These are phyloP conservation scores for Cerastoderma edule DNA, from an alignment of 2,888 invertebrate genomes.

Conservation along the genomic window DNA sequence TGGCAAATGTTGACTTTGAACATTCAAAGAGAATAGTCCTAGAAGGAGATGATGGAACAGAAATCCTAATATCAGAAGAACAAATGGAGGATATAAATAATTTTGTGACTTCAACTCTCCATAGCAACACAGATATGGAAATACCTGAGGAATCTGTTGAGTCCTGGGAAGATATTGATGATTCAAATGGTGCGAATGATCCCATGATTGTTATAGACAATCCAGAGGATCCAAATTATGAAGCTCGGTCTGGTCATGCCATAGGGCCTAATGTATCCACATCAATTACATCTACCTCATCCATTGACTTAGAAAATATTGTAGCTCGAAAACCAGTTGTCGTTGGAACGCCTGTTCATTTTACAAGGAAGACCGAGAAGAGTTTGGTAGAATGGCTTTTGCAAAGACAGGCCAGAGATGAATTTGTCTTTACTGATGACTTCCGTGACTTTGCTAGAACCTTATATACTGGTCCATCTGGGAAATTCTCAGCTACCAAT, in stretches of 20 bases:
- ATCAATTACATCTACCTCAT: background rate
- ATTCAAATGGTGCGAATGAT: slow-evolving; percentile 9
- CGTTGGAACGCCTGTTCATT: slow-evolving; percentile 51
- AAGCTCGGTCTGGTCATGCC: slow-evolving; percentile 7
- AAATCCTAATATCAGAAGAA: slow-evolving; percentile 44
- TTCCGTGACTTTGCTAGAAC: slow-evolving; percentile 54
- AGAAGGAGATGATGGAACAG: slow-evolving; percentile 40
- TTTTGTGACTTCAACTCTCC: slow-evolving; percentile 15
- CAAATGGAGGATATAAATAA: slow-evolving; percentile 34
- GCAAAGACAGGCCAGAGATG: slow-evolving; percentile 47
- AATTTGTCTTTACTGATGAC: slow-evolving; percentile 60
- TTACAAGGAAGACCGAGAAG: slow-evolving; percentile 53
- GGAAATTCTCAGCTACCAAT: slow-evolving; percentile 59
- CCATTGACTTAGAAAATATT: slow-evolving; percentile 36
- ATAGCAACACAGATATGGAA: background rate
- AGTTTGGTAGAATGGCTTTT: slow-evolving; percentile 53
- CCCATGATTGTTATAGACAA: slow-evolving; percentile 54
- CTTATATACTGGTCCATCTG: slow-evolving; percentile 46
- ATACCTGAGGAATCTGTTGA: background rate
- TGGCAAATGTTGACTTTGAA: slow-evolving; percentile 53
- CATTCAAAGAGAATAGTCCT: slow-evolving; percentile 28
- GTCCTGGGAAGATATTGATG: slow-evolving; percentile 11
- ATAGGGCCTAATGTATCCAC: background rate
- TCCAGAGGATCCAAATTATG: slow-evolving; percentile 51
- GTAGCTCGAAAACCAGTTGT: slow-evolving; percentile 47